Conservation (phyloP, 2,888 invertebrate species). For the Lithophane semibrunnea region DNA sequence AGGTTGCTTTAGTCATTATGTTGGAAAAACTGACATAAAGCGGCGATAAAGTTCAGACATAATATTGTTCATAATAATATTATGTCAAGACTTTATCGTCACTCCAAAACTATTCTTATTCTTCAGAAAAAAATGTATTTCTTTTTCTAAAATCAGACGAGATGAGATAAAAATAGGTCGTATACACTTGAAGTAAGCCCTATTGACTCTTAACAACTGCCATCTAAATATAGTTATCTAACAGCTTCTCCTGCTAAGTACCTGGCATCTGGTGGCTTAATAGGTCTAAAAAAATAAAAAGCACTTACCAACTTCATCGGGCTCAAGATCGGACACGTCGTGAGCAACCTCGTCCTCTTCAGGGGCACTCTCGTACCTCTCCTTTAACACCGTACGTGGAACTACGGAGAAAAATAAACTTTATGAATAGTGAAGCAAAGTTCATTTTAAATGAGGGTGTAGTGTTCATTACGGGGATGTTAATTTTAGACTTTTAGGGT, state of each 20-base stretch:
- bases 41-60: too few species aligned
- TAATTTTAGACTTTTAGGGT: conserved; percentile 85
- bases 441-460: conserved; percentile 58
- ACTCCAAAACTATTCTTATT: conserved; percentile 8
- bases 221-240: conserved; percentile 33
- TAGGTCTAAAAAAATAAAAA: conserved; percentile 68
- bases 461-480: conserved; percentile 78
- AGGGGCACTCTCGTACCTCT: conserved; percentile 94
- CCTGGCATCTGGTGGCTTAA: conserved; percentile 52
- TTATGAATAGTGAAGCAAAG: conserved; percentile 70
- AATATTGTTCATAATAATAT: background rate
- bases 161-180: conserved; percentile 7
- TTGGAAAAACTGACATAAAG: conserved; percentile 7
- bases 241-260: conserved; percentile 38
- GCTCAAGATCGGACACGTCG: conserved; percentile 86
- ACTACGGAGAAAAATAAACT: conserved; percentile 90
- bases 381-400: conserved; percentile 95
- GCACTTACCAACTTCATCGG: conserved; percentile 89
- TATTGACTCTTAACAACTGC: conserved; percentile 28
- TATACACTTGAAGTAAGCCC: conserved; percentile 29
- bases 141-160: background rate
- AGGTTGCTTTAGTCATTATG: background rate
- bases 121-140: background rate
- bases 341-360: conserved; percentile 94
- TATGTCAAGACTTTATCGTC: background rate